Conservation (phyloP, 1,140 invertebrate genomes). For the Drosophila repletoides region DNA sequence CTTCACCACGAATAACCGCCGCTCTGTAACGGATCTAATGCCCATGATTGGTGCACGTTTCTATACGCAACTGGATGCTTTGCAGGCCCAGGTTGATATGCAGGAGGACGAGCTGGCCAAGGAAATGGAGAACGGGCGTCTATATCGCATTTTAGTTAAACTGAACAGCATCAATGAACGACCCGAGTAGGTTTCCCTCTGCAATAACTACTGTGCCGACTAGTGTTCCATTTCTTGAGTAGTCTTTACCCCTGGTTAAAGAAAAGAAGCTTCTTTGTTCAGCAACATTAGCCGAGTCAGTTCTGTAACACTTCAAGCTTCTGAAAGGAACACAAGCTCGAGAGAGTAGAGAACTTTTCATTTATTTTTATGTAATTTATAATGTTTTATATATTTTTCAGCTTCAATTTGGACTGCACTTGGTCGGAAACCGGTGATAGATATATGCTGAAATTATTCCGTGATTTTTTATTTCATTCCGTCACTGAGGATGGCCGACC, state of each 20-base stretch:
- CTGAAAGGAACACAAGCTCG: too few relatives aligned
- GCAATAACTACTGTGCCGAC: too few relatives aligned
- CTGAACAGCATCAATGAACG: constrained; percentile 96
- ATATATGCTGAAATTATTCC: constrained; percentile 98
- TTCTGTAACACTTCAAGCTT: too few relatives aligned
- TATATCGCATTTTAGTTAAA: constrained; percentile 95
- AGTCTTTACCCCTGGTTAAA: too few relatives aligned
- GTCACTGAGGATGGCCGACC: constrained; percentile 95
- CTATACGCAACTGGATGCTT: constrained; percentile 96
- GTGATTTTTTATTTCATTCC: constrained; percentile 98
- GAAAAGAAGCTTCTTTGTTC: too few relatives aligned
- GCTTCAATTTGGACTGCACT: constrained; percentile 94
- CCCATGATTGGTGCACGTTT: constrained; percentile 99
- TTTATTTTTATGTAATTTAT: background rate
- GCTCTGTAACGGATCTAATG: constrained; percentile 97
- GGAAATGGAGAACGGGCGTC: constrained; percentile 96
- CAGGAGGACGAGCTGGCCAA: constrained; percentile 95
- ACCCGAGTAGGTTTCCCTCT: constrained; percentile 89
- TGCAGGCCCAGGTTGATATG: constrained; percentile 93
- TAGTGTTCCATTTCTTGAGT: too few relatives aligned
- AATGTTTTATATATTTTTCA: constrained; percentile 61
- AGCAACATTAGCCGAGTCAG: too few relatives aligned
- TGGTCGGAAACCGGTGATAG: constrained; percentile 99
- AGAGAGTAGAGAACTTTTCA: too few relatives aligned
- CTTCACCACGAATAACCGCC: constrained; percentile 87